Evolutionary conservation across 2,888 invertebrate genomes (phyloP), one percentile per base, ranked within the genome.

Genomic region (Agriopis aurantiaria): DNA sequence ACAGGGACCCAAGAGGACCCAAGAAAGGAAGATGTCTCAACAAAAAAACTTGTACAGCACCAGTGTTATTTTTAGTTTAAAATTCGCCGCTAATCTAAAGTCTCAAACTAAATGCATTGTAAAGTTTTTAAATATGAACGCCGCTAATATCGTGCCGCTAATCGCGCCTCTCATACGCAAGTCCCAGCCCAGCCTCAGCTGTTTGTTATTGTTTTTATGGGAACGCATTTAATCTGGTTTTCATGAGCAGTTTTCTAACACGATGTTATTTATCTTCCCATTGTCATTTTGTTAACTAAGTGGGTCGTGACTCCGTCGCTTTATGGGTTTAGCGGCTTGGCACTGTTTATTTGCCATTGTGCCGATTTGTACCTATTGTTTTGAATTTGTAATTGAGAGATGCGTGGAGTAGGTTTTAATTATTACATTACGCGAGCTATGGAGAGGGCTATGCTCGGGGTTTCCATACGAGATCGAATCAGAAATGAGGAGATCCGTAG

Each of bases 181-280:
- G 40, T 43, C 52, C 2, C 17, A 8, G 4, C 46, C 51, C 40
- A 3, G 45, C 46, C 51, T 51, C 62, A 66, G 69, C 66, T 68
- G 74, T 75, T 68, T 71, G 71, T 73, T 74, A 76, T 73, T 76
- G 76, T 76, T 69, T 74, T 72, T 73, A 76, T 76, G 73, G 67
- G 76, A 74, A 73, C 70, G 58, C 66, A 60, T 72, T 68, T 72
- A 70, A 73, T 76, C 71, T 68, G 56, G 73, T 74, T 74, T 62
- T 67, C 74, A 64, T 64, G 67, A 58, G 62, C 67, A 67, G 69
- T 75, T 72, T 65, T 74, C 72, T 66, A 74, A 68, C 70, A 48
- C 65, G 59, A 60, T 45, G 61, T 65, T 58, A 59, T 66, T 72
- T 72, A 72, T 71, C 69, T 43, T 58, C 65, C 65, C 61, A 72